phyloP scores from a whole-genome alignment of 2,797 vertebrate species.

The Danio choprae region DNA sequence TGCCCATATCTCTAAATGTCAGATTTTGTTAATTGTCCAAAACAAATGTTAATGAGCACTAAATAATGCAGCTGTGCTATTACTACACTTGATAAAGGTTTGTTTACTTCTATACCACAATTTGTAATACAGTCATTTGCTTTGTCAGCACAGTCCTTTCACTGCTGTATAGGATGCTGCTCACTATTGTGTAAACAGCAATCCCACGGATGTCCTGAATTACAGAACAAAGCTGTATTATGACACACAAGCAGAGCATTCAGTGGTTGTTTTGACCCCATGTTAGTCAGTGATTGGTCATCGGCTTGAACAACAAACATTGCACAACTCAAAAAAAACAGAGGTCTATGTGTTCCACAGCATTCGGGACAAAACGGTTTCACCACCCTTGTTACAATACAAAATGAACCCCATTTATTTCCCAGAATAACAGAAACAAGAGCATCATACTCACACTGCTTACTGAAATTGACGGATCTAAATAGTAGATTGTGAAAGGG shows the following conservation, averaged over 20 bases:
- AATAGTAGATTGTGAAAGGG: conserved; percentile 22
- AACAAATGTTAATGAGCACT: neutral
- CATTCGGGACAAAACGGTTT: conserved; percentile 43
- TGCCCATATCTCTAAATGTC: neutral
- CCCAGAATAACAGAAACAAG: neutral
- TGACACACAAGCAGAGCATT: neutral
- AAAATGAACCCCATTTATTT: neutral
- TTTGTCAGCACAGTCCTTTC: neutral
- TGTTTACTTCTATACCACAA: neutral
- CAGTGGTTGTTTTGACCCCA: neutral
- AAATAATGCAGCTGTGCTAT: neutral
- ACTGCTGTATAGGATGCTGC: neutral
- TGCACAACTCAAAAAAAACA: conserved; percentile 52
- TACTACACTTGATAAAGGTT: neutral
- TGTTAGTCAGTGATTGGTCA: conserved; percentile 9
- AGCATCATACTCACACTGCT: neutral
- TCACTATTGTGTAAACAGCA: neutral
- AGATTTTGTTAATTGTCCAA: neutral
- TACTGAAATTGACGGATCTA: conserved; percentile 31
- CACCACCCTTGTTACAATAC: neutral
- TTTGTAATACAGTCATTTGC: neutral
- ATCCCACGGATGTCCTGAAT: neutral
- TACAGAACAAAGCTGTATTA: neutral
- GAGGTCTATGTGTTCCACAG: conserved; percentile 7
- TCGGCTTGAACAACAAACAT: conserved; percentile 57